A percentile compares a stretch with the other conserved stretches of the same genome.
These are phyloP conservation scores for Pseudorhiza aurosa DNA, from an alignment of 30 jellyfish, hydroid and myxozoan genomes.

Conservation along the genomic window DNA sequence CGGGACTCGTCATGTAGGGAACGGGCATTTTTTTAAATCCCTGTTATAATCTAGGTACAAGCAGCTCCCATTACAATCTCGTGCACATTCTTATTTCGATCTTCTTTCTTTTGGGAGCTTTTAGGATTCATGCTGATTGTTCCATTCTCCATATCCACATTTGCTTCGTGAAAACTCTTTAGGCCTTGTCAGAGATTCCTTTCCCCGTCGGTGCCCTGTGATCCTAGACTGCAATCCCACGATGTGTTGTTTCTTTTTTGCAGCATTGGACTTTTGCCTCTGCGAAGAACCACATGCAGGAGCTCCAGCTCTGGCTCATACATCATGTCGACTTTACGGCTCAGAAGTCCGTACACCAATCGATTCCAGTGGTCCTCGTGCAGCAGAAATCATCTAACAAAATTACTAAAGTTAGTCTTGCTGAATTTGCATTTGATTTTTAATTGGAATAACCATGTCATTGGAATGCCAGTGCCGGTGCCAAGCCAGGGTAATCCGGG, in stretches of 20 bases:
- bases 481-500: too few species aligned
- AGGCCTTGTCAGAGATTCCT: neutral
- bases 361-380: slow-evolving; percentile 77
- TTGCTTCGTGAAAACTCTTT: too few species aligned
- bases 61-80: too few species aligned
- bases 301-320: slow-evolving; percentile 38
- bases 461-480: too few species aligned
- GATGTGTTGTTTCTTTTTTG: neutral
- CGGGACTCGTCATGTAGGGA: neutral
- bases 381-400: slow-evolving; percentile 64
- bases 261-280: slow-evolving; percentile 53
- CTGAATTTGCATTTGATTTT: too few species aligned
- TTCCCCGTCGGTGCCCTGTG: too few species aligned
- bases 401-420: slow-evolving; percentile 45
- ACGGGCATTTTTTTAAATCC: neutral
- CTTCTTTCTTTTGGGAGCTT: too few species aligned
- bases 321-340: slow-evolving; percentile 68
- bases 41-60: too few species aligned
- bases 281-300: slow-evolving; percentile 47
- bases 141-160: too few species aligned
- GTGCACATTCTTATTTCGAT: too few species aligned
- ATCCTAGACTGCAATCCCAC: neutral
- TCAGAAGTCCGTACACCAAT: slow-evolving; percentile 52
- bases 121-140: too few species aligned
- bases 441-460: too few species aligned